These are phyloP conservation scores for Alauda arvensis DNA, from an alignment of 2,797 vertebrate genomes.

Conservation along the genomic window DNA sequence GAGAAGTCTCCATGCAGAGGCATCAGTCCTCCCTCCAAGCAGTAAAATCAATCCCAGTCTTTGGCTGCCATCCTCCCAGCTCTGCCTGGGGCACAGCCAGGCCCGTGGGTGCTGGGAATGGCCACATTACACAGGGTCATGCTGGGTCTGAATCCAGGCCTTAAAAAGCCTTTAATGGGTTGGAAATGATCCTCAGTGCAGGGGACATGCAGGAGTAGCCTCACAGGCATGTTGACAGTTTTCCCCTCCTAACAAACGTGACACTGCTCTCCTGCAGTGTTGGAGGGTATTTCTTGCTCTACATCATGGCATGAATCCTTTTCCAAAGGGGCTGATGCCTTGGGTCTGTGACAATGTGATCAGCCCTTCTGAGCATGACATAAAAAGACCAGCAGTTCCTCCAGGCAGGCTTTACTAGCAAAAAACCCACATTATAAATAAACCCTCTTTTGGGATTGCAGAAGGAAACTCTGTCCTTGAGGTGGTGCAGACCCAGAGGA, in stretches of 20 bases:
- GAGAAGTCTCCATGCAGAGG: neutral
- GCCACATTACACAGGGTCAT: neutral
- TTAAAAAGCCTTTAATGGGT: slow-evolving; percentile 16
- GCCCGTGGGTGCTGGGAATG: neutral
- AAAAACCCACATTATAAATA: neutral
- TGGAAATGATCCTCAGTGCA: slow-evolving; percentile 27
- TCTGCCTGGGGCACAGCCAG: neutral
- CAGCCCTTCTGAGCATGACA: neutral
- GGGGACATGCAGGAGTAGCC: neutral
- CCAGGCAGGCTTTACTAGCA: neutral
- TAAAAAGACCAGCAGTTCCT: slow-evolving; percentile 8
- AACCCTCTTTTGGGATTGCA: neutral
- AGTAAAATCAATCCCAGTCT: neutral
- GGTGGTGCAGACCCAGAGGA: neutral
- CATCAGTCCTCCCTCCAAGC: neutral
- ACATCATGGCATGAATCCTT: neutral
- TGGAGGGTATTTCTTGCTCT: neutral
- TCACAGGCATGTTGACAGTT: neutral
- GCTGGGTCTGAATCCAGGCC: neutral
- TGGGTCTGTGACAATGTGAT: slow-evolving; percentile 13
- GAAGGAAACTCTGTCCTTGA: neutral
- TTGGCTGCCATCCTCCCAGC: neutral
- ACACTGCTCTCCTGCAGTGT: neutral
- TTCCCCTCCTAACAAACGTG: neutral
- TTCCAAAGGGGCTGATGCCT: neutral